A percentile compares a stretch with the other conserved stretches of the same genome.
Conservation (phyloP, 2,113 vertebrate genomes). For the Semnornis frantzii region DNA sequence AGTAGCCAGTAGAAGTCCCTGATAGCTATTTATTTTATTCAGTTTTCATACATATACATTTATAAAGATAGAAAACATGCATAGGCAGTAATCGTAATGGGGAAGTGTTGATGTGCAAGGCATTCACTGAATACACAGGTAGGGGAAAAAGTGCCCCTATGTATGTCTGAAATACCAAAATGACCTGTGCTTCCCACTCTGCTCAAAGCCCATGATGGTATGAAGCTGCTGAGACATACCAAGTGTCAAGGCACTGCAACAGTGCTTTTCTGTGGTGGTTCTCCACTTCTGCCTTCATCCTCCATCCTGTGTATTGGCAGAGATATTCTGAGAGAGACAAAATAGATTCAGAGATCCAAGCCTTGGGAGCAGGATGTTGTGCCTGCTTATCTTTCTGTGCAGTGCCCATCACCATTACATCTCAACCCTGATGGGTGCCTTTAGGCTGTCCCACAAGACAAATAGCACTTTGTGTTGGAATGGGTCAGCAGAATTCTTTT, state of each 20-base stretch:
- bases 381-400: not conserved
- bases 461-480: not conserved
- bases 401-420: not conserved
- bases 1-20: slow-evolving; percentile 52
- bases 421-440: accelerated
- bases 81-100: not conserved
- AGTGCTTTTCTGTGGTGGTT: not conserved
- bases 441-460: not conserved
- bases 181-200: not conserved
- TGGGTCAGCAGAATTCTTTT: not conserved
- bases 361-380: not conserved
- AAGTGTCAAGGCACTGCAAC: accelerated
- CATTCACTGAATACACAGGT: not conserved
- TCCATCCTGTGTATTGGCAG: not conserved
- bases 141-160: not conserved
- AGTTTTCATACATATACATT: not conserved
- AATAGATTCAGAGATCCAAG: not conserved
- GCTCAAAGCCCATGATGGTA: not conserved
- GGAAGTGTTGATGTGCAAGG: not conserved
- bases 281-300: not conserved
- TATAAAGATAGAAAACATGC: not conserved
- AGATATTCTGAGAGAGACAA: not conserved
- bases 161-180: not conserved
- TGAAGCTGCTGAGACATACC: accelerated
- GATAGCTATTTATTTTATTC: slow-evolving; percentile 33